phyloP scores from a whole-genome alignment of 2,113 vertebrate genomes.

The Vidua chalybeata region DNA sequence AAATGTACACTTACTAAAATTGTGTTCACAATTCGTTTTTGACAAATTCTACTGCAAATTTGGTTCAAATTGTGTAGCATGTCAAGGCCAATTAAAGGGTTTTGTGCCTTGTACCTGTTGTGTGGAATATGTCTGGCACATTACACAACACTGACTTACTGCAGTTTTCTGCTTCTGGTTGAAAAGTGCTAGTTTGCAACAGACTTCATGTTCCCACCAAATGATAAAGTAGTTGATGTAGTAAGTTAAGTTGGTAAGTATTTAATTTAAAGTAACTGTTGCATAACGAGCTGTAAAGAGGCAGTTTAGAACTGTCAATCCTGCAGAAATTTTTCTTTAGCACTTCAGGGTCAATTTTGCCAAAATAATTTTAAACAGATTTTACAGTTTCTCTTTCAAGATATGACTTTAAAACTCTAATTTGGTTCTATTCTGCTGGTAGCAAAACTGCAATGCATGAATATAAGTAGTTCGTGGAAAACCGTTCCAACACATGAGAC shows the following conservation, averaged over 20 bases:
- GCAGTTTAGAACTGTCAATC: slow-evolving; percentile 61
- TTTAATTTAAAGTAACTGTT: slow-evolving; percentile 65
- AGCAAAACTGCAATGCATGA: slow-evolving; percentile 46
- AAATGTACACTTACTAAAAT: slow-evolving; percentile 95
- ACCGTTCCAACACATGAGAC: slow-evolving; percentile 48
- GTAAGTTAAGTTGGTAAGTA: slow-evolving; percentile 88
- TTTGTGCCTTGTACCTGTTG: slow-evolving; percentile 80
- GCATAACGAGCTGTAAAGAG: slow-evolving; percentile 60
- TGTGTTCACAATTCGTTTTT: slow-evolving; percentile 99
- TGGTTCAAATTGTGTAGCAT: slow-evolving; percentile 87
- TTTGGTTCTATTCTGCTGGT: slow-evolving; percentile 40
- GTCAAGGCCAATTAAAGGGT: slow-evolving; percentile 81
- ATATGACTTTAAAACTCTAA: slow-evolving; percentile 42
- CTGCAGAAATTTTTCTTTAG: slow-evolving; percentile 56
- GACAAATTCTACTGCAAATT: slow-evolving; percentile 95
- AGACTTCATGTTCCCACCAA: slow-evolving; percentile 75
- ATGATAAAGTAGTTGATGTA: slow-evolving; percentile 76
- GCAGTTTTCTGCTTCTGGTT: slow-evolving; percentile 81
- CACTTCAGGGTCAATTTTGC: slow-evolving; percentile 56
- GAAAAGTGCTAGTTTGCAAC: slow-evolving; percentile 77
- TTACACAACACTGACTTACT: slow-evolving; percentile 75
- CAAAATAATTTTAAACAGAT: slow-evolving; percentile 58
- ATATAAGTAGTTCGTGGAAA: slow-evolving; percentile 54
- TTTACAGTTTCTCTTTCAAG: slow-evolving; percentile 47
- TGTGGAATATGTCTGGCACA: slow-evolving; percentile 80